Base-by-base conservation (phyloP, 2,113 vertebrate genomes). In the Ondatra zibethicus region DNA sequence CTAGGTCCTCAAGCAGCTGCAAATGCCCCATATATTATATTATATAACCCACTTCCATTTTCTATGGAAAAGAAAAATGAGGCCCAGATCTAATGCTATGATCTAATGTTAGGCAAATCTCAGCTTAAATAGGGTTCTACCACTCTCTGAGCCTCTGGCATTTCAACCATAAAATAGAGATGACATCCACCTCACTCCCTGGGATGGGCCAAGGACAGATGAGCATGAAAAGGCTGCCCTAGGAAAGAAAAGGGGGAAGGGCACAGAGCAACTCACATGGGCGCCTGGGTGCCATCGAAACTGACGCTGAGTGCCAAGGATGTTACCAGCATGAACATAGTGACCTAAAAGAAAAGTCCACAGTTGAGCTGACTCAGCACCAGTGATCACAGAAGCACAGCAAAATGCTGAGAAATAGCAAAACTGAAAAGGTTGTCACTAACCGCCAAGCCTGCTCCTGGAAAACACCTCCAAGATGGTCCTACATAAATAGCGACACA, bases 211-310 rank as follows among this genome's bases (percentile, higher is more conserved):
- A 23, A 91, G 36, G 88, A 80, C 78, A 93, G 39, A 70, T n/a
- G 27, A 33, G 1, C 6, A 84, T 6, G 27, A 42, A 93, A 65
- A 73, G 42, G 39, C 65, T 7, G 39, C 61, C 33, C 50, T 65
- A 80, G 52, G 29, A 45, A 96, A 81, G 68, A n/a, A 66, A 63
- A 76, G 50, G 27, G 36, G 11, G 45, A 42, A 36, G 33, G 65
- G 9, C 39, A 47, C 1, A n/a, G 23, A 88, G 13, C 75, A 96
- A 98, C 99, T 99, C 97, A 99, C 99, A 1, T 99, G 98, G 93
- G 99, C 99, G 5, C 99, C 99, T 1, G 99, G 99, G 68, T 99
- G 99, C 99, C 99, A 99, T 86, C 99, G 99, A 70, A 99, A 98
- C 47, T 98, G 52, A 65, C 99, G 98, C 97, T 99, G 99, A 0